phyloP scores from a whole-genome alignment of 2,113 vertebrate genomes.

The Girardinichthys multiradiatus region DNA sequence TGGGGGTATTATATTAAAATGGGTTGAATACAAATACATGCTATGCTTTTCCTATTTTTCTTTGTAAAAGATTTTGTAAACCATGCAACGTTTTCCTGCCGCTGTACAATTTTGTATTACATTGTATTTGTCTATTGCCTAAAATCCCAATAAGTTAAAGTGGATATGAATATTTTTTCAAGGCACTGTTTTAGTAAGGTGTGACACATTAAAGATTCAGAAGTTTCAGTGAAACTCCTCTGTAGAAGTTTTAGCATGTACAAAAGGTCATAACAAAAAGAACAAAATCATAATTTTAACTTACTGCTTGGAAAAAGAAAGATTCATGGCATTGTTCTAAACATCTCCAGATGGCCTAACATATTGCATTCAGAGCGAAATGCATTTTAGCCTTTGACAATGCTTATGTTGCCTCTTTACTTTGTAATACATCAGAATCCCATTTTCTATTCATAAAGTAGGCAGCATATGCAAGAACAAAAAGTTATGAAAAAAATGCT shows the following conservation, averaged over 20 bases:
- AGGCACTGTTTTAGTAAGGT: background rate
- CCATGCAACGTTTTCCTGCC: too few species aligned
- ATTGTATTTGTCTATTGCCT: too few species aligned
- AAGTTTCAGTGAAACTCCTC: background rate
- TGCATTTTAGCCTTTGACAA: conserved; percentile 57
- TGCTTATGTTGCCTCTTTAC: conserved; percentile 58
- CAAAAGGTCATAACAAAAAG: conserved; percentile 29
- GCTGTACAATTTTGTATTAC: too few species aligned
- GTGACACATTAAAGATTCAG: background rate
- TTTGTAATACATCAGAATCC: conserved; percentile 64
- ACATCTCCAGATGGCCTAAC: conserved; percentile 74
- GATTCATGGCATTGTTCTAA: conserved; percentile 50
- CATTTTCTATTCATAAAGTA: conserved; percentile 57
- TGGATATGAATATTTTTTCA: too few species aligned
- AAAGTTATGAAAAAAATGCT: conserved; percentile 52
- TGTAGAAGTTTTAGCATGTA: background rate
- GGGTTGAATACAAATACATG: too few species aligned
- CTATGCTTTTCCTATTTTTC: too few species aligned
- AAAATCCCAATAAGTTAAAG: too few species aligned
- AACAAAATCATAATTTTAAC: conserved; percentile 41
- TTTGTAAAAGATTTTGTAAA: too few species aligned
- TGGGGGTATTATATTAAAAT: too few species aligned
- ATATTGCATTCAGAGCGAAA: conserved; percentile 58
- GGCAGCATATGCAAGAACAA: conserved; percentile 42
- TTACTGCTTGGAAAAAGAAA: conserved; percentile 45